Percentiles rank a stretch among this genome's conserved stretches.
phyloP scores from a whole-genome alignment of 2,888 invertebrate species.

The Himalopsyche tibetana region DNA sequence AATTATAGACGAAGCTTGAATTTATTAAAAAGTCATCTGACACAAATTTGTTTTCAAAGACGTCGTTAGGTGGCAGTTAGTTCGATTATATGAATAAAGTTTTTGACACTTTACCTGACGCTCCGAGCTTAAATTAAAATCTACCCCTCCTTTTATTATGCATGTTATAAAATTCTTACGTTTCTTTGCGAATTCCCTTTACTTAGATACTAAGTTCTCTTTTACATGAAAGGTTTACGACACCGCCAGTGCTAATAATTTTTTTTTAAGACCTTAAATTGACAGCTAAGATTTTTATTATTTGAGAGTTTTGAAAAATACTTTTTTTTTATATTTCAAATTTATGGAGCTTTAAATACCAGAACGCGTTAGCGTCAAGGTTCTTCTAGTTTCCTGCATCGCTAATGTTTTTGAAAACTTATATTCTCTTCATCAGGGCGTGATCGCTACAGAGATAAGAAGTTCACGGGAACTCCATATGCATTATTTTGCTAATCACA shows the following conservation, averaged over 20 bases:
- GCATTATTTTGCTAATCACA: too few species aligned
- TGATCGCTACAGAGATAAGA: too few species aligned
- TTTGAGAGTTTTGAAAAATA: too few species aligned
- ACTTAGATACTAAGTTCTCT: slow-evolving; percentile 7
- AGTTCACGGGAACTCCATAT: too few species aligned
- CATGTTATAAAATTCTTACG: slow-evolving; percentile 9
- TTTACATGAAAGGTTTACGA: neutral
- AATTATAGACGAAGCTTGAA: neutral
- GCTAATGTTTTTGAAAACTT: too few species aligned
- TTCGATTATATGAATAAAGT: slow-evolving; percentile 35
- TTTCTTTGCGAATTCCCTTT: neutral
- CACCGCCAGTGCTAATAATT: neutral
- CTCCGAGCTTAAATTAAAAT: neutral
- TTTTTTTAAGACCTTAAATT: neutral
- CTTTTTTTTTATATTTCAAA: too few species aligned
- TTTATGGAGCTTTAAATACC: too few species aligned
- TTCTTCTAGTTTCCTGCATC: too few species aligned
- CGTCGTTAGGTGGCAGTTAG: neutral
- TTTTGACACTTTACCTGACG: neutral
- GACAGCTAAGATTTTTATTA: too few species aligned
- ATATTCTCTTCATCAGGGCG: too few species aligned
- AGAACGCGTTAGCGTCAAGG: too few species aligned
- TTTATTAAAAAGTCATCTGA: slow-evolving; percentile 21
- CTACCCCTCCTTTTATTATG: neutral
- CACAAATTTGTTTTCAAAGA: slow-evolving; percentile 16